Base-by-base conservation (phyloP, 1,140 invertebrate genomes). In the Drosophila mauritiana region DNA sequence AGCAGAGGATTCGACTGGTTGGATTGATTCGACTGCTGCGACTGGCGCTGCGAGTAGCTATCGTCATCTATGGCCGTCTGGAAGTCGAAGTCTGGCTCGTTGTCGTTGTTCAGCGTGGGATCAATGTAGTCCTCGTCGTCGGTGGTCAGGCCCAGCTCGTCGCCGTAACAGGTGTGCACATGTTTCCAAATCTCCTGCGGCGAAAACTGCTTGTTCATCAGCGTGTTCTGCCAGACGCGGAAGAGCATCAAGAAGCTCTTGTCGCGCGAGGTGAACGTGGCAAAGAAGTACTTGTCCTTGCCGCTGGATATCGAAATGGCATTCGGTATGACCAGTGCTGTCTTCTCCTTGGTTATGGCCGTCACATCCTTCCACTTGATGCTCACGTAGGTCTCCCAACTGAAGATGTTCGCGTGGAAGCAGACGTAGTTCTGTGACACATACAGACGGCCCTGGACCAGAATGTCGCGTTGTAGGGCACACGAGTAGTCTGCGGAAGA, bases 221-320 rank as follows among this genome's bases (percentile, higher is more conserved):
- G 94, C 70, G 97, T 97, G 94, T 98, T 98, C 93, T 99, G 98
- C 98, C 98, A 99, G 75, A 98, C 95, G 78, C 97, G 94, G 93
- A 98, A 98, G 81, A 99, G 94, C 96, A 98, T 98, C 78, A 98
- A 94, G 94, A 97, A 98, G 2, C 97, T 96, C 92, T 98, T 98
- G 93, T 99, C 98, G 45, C 98, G 93, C 20, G 97, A 95, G 20
- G 96, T 96, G 92, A 99, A 98, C 27, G 97, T 98, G 13, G 98
- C 97, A 72, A 99, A 96, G 93, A 99, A 99, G 92, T 96, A 96
- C 91, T 97, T 98, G 67, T 98, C 98, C 43, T 93, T 94, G 73
- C 95, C 95, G 15, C 97, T 98, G 68, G 94, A 95, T 75, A 99
- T 95, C 77, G 97, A 95, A 82, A 99, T 97, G 57, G 98, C 98